These are phyloP conservation scores for Protonemura montana DNA, from an alignment of 2,888 invertebrate species.

Conservation along the genomic window DNA sequence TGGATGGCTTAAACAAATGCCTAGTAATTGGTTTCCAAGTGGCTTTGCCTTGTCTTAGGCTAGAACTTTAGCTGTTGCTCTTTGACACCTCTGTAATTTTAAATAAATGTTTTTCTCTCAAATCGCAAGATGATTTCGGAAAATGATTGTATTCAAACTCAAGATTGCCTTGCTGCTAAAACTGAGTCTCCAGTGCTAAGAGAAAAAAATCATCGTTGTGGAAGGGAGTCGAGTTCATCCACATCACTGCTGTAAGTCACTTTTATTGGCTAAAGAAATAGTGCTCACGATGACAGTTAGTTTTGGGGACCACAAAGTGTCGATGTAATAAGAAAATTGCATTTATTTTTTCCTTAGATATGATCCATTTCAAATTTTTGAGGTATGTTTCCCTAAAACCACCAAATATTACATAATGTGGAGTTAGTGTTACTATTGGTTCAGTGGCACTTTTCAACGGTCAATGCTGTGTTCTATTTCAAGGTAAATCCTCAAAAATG, in stretches of 20 bases:
- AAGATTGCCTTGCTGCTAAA: neutral
- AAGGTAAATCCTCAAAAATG: constrained; percentile 46
- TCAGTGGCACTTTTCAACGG: too few relatives aligned
- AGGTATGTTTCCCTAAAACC: constrained; percentile 41
- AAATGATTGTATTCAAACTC: neutral
- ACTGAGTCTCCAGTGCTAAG: neutral
- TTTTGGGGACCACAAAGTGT: too few relatives aligned
- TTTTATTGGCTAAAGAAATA: too few relatives aligned
- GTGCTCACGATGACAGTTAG: too few relatives aligned
- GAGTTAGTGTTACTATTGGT: too few relatives aligned
- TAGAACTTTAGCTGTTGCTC: neutral
- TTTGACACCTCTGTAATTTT: neutral
- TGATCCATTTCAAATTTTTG: constrained; percentile 46
- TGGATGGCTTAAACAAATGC: neutral
- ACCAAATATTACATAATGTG: too few relatives aligned
- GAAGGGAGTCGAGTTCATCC: neutral
- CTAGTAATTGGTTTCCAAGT: neutral
- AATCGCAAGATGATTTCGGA: neutral
- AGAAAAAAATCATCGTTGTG: neutral
- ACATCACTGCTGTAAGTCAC: neutral
- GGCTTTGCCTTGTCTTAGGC: neutral
- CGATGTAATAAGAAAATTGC: neutral
- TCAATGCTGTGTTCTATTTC: constrained; percentile 39
- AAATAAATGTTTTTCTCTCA: neutral
- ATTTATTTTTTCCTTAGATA: constrained; percentile 2